phyloP scores from a whole-genome alignment of 2,797 vertebrate genomes.

The Antennarius maculatus region DNA sequence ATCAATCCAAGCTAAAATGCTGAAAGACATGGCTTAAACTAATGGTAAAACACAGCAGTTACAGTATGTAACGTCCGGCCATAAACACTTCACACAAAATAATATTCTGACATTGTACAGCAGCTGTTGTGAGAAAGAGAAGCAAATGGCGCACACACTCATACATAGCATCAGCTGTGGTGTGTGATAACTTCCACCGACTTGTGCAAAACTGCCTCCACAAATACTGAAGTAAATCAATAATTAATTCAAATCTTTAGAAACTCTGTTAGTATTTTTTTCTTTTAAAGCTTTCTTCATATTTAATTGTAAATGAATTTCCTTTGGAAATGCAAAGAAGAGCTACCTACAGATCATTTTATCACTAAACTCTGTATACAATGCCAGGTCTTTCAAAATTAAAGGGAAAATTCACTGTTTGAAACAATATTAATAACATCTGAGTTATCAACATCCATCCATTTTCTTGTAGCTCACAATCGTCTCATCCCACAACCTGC shows the following conservation, averaged over 20 bases:
- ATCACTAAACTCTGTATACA: no score
- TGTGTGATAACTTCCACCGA: conserved; percentile 42
- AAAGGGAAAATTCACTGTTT: no score
- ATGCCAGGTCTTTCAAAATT: no score
- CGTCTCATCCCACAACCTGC: no score
- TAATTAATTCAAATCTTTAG: conserved; percentile 14
- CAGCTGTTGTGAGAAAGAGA: conserved; percentile 72
- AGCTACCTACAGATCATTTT: no score
- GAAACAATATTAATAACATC: no score
- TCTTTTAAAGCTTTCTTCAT: conserved; percentile 5
- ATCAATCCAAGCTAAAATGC: conserved; percentile 16
- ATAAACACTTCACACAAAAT: conserved; percentile 70
- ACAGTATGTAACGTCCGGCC: conserved; percentile 41
- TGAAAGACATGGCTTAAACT: conserved; percentile 39
- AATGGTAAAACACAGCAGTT: conserved; percentile 38
- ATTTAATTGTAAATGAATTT: conserved; percentile 7
- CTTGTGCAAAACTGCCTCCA: conserved; percentile 29
- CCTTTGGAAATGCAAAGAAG: background rate
- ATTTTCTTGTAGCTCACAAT: no score
- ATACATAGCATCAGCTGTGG: conserved; percentile 47
- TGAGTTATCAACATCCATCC: no score
- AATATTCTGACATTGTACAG: conserved; percentile 60
- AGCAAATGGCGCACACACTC: conserved; percentile 58
- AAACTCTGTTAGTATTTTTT: conserved; percentile 6
- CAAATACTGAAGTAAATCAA: conserved; percentile 31